These are phyloP conservation scores for Drosophila obscura DNA, from an alignment of 1,140 invertebrate genomes.

Conservation along the genomic window DNA sequence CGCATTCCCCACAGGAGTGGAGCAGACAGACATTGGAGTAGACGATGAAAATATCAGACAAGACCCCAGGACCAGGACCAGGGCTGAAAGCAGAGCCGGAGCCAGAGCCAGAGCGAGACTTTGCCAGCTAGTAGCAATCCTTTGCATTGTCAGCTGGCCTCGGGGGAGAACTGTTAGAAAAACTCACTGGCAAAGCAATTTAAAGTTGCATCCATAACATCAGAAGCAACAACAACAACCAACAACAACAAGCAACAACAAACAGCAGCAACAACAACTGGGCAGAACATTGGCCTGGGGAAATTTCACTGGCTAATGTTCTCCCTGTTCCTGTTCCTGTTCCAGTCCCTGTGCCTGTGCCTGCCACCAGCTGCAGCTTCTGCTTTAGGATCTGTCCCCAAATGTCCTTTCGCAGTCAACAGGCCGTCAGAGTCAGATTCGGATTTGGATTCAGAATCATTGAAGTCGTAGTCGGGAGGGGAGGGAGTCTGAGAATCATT, in stretches of 20 bases:
- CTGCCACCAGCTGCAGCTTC: neutral
- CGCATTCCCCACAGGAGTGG: conserved; percentile 73
- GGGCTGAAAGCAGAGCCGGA: conserved; percentile 8
- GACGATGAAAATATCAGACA: conserved; percentile 50
- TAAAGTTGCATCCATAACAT: conserved; percentile 81
- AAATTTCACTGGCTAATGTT: conserved; percentile 79
- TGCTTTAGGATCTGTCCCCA: conserved; percentile 4
- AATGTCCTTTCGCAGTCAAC: conserved; percentile 53
- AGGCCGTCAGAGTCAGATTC: conserved; percentile 52
- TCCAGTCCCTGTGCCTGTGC: neutral
- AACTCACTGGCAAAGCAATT: conserved; percentile 75
- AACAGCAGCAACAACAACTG: conserved; percentile 25
- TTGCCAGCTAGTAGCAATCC: conserved; percentile 51
- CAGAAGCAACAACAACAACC: conserved; percentile 31
- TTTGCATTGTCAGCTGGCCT: conserved; percentile 64
- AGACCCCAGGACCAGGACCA: neutral
- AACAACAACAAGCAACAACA: neutral
- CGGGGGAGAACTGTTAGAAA: conserved; percentile 59
- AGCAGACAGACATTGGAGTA: conserved; percentile 16
- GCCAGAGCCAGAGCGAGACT: neutral
- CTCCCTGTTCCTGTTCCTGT: conserved; percentile 19
- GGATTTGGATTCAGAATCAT: conserved; percentile 9
- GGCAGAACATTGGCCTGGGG: conserved; percentile 63
- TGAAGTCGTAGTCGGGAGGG: neutral
- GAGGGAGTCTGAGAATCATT: conserved; percentile 15